Percentiles rank a stretch among this genome's conserved stretches.
These are phyloP conservation scores for Eriosoma lanigerum DNA, from an alignment of 1,140 invertebrate species.

Conservation along the genomic window DNA sequence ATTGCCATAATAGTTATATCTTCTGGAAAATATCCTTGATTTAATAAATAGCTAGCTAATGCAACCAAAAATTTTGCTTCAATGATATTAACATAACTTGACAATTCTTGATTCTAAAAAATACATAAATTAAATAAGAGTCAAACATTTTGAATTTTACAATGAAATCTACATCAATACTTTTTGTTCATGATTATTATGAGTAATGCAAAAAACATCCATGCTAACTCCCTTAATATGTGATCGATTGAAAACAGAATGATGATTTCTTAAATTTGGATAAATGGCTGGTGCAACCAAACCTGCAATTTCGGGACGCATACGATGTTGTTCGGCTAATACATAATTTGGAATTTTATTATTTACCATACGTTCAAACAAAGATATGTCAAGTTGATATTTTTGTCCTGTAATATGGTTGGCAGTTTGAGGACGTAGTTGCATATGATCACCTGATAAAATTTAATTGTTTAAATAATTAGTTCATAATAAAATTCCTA, in stretches of 20 bases:
- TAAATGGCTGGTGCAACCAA: constrained; percentile 63
- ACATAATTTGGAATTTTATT: constrained; percentile 63
- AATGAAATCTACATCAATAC: constrained; percentile 53
- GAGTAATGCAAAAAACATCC: constrained; percentile 67
- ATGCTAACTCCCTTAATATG: constrained; percentile 61
- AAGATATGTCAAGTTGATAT: constrained; percentile 68
- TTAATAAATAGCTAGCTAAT: constrained; percentile 65
- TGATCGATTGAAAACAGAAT: constrained; percentile 61
- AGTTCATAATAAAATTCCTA: no score
- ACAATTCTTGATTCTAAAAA: constrained; percentile 60
- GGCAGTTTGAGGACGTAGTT: constrained; percentile 67
- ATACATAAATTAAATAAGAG: not conserved
- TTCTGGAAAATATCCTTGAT: constrained; percentile 63
- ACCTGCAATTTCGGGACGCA: constrained; percentile 69
- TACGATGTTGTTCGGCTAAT: constrained; percentile 67
- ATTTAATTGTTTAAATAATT: no score
- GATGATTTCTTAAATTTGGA: constrained; percentile 63
- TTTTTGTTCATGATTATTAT: constrained; percentile 61
- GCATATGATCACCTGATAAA: constrained; percentile 66
- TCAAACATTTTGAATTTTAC: not conserved
- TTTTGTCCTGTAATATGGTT: constrained; percentile 54
- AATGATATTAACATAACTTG: constrained; percentile 63
- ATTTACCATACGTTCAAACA: constrained; percentile 73
- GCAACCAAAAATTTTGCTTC: constrained; percentile 65
- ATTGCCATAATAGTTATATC: constrained; percentile 70